phyloP scores from a whole-genome alignment of 2,113 vertebrate genomes.

The Dromiciops gliroides region DNA sequence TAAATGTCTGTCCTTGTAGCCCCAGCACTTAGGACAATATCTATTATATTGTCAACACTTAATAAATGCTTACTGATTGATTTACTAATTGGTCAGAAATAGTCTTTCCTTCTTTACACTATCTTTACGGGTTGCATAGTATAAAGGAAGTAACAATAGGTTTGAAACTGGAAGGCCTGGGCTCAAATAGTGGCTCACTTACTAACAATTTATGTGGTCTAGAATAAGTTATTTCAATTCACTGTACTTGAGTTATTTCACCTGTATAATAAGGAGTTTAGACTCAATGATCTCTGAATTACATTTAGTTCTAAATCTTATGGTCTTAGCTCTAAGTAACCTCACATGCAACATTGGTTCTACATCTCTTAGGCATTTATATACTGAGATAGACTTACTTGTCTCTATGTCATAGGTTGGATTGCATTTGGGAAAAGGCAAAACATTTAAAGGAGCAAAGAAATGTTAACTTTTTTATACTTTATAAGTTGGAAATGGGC shows the following conservation, averaged over 20 bases:
- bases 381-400: neutral
- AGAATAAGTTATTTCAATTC: neutral
- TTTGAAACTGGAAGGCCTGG: neutral
- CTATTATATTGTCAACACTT: neutral
- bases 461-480: neutral
- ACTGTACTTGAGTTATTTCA: neutral
- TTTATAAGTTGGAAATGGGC: neutral
- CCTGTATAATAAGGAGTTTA: neutral
- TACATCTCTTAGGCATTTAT: neutral
- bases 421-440: neutral
- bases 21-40: neutral
- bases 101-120: neutral
- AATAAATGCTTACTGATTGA: neutral
- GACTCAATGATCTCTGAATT: neutral
- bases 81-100: neutral
- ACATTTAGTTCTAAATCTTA: neutral
- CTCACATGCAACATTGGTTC: neutral
- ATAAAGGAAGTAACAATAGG: neutral
- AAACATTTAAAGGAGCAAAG: neutral
- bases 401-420: neutral
- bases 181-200: neutral
- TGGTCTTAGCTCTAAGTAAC: neutral
- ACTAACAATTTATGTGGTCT: neutral
- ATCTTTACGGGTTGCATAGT: neutral
- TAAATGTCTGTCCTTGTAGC: neutral